phyloP scores from a whole-genome alignment of 2,113 vertebrate genomes.

The Rattus norvegicus region GRCr8 NC_086032.1:34296501-34297000 shows the following conservation, averaged over 20 bases:
- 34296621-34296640: not conserved
- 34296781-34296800: not conserved
- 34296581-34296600: not conserved
- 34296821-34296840: not conserved
- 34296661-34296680: not conserved
- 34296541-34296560: constrained; percentile 45
- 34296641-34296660: not conserved
- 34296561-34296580: constrained; percentile 31
- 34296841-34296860: not conserved
- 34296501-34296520: not conserved
- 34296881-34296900: not conserved
- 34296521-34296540: constrained; percentile 3
- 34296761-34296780: not conserved
- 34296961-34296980: not conserved
- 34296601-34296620: constrained; percentile 23
- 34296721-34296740: not conserved
- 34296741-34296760: not conserved
- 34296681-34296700: not conserved
- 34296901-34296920: not conserved
- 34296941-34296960: not conserved
- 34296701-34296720: not conserved
- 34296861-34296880: not conserved
- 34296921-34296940: not conserved
- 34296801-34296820: not conserved
- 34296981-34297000: not conserved